Evolutionary conservation across 2,797 vertebrate species (phyloP).

Genomic region (Fundulus diaphanus): DNA sequence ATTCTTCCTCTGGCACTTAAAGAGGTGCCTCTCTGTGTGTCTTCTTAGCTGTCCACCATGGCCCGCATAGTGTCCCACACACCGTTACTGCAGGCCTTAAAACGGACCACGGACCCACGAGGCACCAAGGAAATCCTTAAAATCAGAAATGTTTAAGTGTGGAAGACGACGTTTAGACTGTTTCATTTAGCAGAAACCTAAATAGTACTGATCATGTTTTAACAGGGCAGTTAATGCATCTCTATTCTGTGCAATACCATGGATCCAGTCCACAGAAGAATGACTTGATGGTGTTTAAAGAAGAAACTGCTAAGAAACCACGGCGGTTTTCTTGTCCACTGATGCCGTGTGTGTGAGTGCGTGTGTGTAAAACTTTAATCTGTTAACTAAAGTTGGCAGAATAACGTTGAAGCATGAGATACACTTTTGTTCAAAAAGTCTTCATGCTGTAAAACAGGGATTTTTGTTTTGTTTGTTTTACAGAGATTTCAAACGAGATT

Average conservation of each 20-base stretch:
- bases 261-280: conserved; percentile 18
- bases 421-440: conserved; percentile 7
- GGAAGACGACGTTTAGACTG: conserved; percentile 27
- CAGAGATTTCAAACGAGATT: conserved; percentile 23
- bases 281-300: conserved; percentile 13
- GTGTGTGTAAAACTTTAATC: conserved; percentile 19
- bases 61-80: background rate
- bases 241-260: conserved; percentile 51
- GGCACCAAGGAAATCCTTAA: conserved; percentile 15
- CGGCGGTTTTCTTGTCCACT: conserved; percentile 16
- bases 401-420: conserved; percentile 8
- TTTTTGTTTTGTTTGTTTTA: conserved; percentile 3
- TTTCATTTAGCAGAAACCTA: conserved; percentile 24
- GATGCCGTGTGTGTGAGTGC: conserved; percentile 5
- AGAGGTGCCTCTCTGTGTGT: conserved; percentile 17
- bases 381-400: conserved; percentile 7
- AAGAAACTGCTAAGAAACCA: conserved; percentile 1
- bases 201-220: conserved; percentile 31
- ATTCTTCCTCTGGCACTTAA: conserved; percentile 9
- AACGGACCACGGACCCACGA: conserved; percentile 5
- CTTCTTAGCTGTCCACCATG: conserved; percentile 2
- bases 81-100: background rate
- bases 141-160: conserved; percentile 13
- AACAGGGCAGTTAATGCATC: conserved; percentile 8
- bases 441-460: conserved; percentile 8